phyloP scores from a whole-genome alignment of 1,140 invertebrate genomes.

The Diorhabda sublineata region DNA sequence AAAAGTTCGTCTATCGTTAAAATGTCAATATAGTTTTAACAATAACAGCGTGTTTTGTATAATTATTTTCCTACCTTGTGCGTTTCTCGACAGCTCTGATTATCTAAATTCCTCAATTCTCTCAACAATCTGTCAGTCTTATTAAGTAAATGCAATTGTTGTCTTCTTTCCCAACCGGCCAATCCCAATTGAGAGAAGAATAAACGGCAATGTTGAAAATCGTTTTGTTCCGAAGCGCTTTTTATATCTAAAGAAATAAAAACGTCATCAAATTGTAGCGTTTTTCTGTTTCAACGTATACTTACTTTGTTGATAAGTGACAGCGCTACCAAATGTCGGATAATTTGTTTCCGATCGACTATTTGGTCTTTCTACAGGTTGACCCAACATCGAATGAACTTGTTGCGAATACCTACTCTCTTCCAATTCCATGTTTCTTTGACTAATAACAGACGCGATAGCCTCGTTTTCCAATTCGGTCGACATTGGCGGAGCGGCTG shows the following conservation, averaged over 20 bases:
- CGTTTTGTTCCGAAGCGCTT: constrained; percentile 47
- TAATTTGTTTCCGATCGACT: constrained; percentile 12
- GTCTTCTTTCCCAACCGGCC: constrained; percentile 82
- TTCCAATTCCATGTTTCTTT: constrained; percentile 73
- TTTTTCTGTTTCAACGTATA: neutral
- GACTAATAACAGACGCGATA: constrained; percentile 77
- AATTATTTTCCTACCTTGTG: constrained; percentile 73
- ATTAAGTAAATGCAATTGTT: constrained; percentile 78
- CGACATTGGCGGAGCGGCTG: constrained; percentile 63
- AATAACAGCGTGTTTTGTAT: too few relatives aligned
- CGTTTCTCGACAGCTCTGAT: constrained; percentile 89
- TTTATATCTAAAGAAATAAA: constrained; percentile 27
- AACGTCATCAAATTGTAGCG: neutral
- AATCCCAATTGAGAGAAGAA: constrained; percentile 88
- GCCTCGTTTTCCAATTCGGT: constrained; percentile 73
- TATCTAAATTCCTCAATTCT: constrained; percentile 89
- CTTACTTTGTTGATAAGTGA: constrained; percentile 12
- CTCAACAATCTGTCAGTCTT: constrained; percentile 87
- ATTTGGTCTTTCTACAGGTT: constrained; percentile 35
- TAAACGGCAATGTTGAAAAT: constrained; percentile 81
- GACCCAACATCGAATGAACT: constrained; percentile 36
- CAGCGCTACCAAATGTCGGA: neutral
- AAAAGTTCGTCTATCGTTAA: too few relatives aligned
- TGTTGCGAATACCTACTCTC: constrained; percentile 37
- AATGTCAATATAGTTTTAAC: too few relatives aligned